Base-by-base conservation (phyloP, 2,113 vertebrate species). In the Corythaixoides concolor region DNA sequence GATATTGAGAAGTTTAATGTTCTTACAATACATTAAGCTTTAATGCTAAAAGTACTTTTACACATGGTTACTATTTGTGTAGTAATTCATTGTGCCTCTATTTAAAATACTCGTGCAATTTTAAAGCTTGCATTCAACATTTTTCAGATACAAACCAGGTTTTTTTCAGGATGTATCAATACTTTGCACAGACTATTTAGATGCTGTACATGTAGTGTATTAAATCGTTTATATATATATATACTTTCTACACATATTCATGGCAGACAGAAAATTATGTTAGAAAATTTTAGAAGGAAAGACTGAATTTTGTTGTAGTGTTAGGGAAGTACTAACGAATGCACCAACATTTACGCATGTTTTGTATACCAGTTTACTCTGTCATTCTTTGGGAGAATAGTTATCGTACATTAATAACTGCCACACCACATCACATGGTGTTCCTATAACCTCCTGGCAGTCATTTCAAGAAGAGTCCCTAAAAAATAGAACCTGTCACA, bases 341-440 rank as follows among this genome's bases (percentile, higher is more conserved):
- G 6, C 35, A 74, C n/a, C 49, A 66, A 41, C 22, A 39, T 53
- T 85, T 90, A 77, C 77, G 58, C 33, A 74, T 67, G 63, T 67
- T 91, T 88, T 85, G 75, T 85, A 49, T 55, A 77, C 28, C 62
- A 76, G 70, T 91, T 88, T 89, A 75, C 43, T 94, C 69, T 95
- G 87, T 39, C 66, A 53, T 63, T 95, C 43, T 60, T 47, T 9
- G 22, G 30, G 41, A 58, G 50, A 67, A 70, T 49, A 82, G 78
- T 76, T 91, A 45, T 45, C 64, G 20, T 55, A 45, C n/a, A 39
- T 72, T 80, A 86, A 49, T 27, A 59, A 50, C 43, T 95, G 70
- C 68, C 30, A 72, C 8, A 26, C 68, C 30, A 72, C 8, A 26
- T 83, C 81, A 59, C 6, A 4, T 63, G 78, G 7, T 26, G 19